Base-by-base conservation (phyloP, 1,140 invertebrate genomes). In the Bombus confusus region DNA sequence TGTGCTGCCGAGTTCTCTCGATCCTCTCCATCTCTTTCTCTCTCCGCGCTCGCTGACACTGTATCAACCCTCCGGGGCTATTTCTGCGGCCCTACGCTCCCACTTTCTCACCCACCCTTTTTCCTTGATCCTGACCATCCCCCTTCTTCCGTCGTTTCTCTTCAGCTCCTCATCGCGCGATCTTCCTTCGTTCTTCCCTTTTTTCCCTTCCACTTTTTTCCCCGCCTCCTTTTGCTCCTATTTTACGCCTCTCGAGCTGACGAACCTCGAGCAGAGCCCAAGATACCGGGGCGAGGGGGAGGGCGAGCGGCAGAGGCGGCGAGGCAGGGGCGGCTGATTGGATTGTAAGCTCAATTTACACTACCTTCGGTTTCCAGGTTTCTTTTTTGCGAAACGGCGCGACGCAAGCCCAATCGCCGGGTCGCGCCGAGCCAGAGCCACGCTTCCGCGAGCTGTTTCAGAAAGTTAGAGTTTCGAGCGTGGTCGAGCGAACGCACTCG, bases 261-360 rank as follows among this genome's bases (percentile, higher is more conserved):
- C 86, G 71, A 86, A 80, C 80, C 79, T 64, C 57, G 68, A 68
- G 66, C 3, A 68, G 37, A n/a, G 59, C 37, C 13, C 28, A 39
- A 85, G 64, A 88, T 74, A 80, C 64, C 83, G 41, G 74, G 68
- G 62, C 8, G 28, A 31, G 73, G 22, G 2, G 39, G 34, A 10
- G 10, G 62, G 80, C 43, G 64, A 75, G 80, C 43, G 68, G 77
- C 15, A 6, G 64, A n/a, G 34, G 39, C 69, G 86, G 75, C 76
- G 80, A 72, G 81, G 85, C 47, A 85, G 88, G 79, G 80, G 86
- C 71, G 86, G 87, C 91, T 94, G 93, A 94, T 94, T 94, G 92
- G 93, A 94, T 94, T 94, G 93, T 92, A 91, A 94, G 93, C 93
- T 94, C 93, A 93, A 94, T 94, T 94, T 94, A 92, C 92, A 92